Percentiles rank a stretch among this genome's conserved stretches.
Conservation (phyloP, 2,888 invertebrate genomes). For the Meteorus colon region DNA sequence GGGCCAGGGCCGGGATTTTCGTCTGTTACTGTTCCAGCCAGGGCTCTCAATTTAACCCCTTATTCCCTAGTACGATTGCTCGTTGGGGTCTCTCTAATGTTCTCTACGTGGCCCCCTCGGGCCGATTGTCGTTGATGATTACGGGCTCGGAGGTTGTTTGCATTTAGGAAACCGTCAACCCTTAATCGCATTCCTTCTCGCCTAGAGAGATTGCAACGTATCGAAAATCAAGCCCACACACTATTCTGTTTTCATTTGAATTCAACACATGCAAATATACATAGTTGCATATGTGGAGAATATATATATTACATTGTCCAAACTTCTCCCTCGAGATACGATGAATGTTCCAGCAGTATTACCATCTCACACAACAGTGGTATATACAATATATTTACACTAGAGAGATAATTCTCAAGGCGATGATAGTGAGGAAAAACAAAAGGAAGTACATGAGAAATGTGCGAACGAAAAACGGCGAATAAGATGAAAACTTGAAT, state of each 20-base stretch:
- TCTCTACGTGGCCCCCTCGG: constrained; percentile 42
- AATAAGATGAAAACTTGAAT: constrained; percentile 42
- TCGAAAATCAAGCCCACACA: constrained; percentile 26
- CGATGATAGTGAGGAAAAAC: constrained; percentile 32
- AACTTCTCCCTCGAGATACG: constrained; percentile 26
- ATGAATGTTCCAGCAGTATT: constrained; percentile 23
- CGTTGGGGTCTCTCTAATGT: constrained; percentile 28
- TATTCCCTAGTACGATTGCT: not conserved
- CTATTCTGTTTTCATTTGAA: constrained; percentile 21
- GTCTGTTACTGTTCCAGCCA: too few species aligned
- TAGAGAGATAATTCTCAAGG: constrained; percentile 37
- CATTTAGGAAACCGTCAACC: constrained; percentile 73
- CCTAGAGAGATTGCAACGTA: constrained; percentile 63
- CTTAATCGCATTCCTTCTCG: constrained; percentile 71
- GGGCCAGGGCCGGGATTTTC: too few species aligned
- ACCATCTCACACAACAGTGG: not conserved
- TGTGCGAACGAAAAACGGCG: not conserved
- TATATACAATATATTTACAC: constrained; percentile 9
- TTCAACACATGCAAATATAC: not conserved
- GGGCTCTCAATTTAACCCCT: not conserved
- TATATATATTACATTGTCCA: not conserved
- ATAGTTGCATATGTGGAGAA: not conserved
- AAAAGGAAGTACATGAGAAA: not conserved
- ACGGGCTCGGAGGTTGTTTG: constrained; percentile 69
- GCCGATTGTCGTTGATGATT: constrained; percentile 65